These are phyloP conservation scores for Periplaneta americana DNA, from an alignment of 1,140 invertebrate genomes.

Conservation along the genomic window DNA sequence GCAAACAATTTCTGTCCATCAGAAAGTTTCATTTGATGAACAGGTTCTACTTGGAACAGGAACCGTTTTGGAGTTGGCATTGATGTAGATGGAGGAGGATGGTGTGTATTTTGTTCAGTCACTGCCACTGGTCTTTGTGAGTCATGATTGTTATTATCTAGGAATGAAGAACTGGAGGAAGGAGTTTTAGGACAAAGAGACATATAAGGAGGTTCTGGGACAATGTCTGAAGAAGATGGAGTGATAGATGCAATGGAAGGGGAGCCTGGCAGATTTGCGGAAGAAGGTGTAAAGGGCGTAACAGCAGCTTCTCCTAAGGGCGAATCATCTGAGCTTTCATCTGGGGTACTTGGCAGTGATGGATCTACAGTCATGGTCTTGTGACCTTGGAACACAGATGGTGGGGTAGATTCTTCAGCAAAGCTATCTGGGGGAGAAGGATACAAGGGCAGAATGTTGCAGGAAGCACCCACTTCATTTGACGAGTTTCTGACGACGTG, in stretches of 20 bases:
- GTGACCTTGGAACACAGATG: not conserved
- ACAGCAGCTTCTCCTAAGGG: not conserved
- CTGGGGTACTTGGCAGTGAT: not conserved
- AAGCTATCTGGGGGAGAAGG: not conserved
- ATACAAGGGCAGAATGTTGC: not conserved
- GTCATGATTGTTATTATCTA: not conserved
- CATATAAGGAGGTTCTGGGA: not conserved
- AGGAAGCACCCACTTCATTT: not conserved
- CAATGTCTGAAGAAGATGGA: not conserved
- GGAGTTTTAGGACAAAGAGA: not conserved
- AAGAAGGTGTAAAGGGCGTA: not conserved
- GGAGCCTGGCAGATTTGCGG: not conserved
- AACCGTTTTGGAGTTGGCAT: conserved; percentile 8
- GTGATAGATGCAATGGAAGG: not conserved
- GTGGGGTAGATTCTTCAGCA: not conserved
- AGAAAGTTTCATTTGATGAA: conserved; percentile 20
- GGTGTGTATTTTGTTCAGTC: not conserved
- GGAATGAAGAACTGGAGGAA: not conserved
- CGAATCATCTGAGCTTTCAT: not conserved
- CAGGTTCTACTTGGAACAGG: conserved; percentile 19
- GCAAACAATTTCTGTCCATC: conserved; percentile 38
- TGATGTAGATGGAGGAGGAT: not conserved
- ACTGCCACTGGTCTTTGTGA: not conserved
- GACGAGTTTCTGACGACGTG: not conserved
- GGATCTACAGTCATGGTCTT: not conserved